A percentile compares a stretch with the other conserved stretches of the same genome.
Conservation (phyloP, 2,113 vertebrate genomes). For the Synodontis membranacea region DNA sequence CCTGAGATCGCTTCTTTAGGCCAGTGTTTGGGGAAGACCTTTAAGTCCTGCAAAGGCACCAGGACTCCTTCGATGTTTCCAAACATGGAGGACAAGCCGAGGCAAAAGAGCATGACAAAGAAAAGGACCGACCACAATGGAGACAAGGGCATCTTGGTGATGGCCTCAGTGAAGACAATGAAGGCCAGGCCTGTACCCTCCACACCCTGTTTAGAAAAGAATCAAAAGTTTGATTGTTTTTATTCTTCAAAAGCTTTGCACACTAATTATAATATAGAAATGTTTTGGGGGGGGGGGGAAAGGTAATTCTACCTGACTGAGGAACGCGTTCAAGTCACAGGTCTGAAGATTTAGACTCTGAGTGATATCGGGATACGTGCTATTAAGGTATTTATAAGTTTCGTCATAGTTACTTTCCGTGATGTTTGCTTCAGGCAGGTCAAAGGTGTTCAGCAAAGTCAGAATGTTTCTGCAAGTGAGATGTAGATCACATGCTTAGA, state of each 20-base stretch:
- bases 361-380: constrained; percentile 53
- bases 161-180: constrained; percentile 92
- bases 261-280: too few species aligned
- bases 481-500: background rate
- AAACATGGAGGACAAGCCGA: constrained; percentile 92
- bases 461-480: constrained; percentile 63
- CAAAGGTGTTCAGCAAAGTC: constrained; percentile 64
- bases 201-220: constrained; percentile 74
- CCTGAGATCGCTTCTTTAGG: constrained; percentile 84
- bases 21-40: constrained; percentile 74
- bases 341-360: constrained; percentile 56
- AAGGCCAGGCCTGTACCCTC: constrained; percentile 92
- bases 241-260: too few species aligned
- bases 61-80: constrained; percentile 87
- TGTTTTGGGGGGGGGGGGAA: too few species aligned
- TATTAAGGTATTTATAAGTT: constrained; percentile 51
- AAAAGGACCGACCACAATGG: constrained; percentile 89
- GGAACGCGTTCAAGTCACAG: constrained; percentile 65
- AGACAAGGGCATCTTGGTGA: constrained; percentile 88
- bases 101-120: constrained; percentile 92
- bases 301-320: constrained; percentile 63
- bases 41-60: constrained; percentile 83
- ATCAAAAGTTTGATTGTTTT: too few species aligned
- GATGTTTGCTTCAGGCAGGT: constrained; percentile 62
- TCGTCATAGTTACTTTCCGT: constrained; percentile 60